phyloP scores from a whole-genome alignment of 2,113 vertebrate genomes.

The Rhinogobius similis region DNA sequence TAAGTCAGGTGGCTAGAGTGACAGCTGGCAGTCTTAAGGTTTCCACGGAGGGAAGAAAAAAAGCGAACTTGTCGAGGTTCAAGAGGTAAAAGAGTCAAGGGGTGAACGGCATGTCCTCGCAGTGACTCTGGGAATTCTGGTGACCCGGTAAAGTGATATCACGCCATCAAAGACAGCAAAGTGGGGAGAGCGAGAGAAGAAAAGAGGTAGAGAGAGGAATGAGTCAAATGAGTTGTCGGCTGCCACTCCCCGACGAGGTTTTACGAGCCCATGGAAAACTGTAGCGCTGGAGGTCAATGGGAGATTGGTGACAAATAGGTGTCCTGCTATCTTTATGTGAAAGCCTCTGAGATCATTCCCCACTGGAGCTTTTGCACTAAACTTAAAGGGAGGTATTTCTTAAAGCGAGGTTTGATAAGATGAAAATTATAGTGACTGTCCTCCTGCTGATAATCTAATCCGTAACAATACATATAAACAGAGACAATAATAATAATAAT shows the following conservation, averaged over 20 bases:
- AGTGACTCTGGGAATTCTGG: constrained; percentile 77
- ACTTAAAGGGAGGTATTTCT: background rate
- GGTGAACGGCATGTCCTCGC: constrained; percentile 68
- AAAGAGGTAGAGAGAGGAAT: constrained; percentile 30
- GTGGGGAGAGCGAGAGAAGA: background rate
- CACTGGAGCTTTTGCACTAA: background rate
- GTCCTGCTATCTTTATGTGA: constrained; percentile 16
- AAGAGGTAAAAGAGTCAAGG: constrained; percentile 78
- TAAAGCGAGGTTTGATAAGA: background rate
- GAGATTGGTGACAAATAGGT: constrained; percentile 31
- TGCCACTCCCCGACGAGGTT: constrained; percentile 50
- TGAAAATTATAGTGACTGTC: background rate
- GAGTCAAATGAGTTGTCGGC: constrained; percentile 37
- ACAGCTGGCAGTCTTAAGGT: constrained; percentile 68
- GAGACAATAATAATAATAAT: too few species aligned
- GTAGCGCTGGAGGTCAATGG: constrained; percentile 46
- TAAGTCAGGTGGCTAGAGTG: constrained; percentile 67
- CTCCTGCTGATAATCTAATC: background rate
- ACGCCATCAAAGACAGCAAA: constrained; percentile 41
- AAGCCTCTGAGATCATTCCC: constrained; percentile 6
- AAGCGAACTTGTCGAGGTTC: constrained; percentile 58
- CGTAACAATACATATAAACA: too few species aligned
- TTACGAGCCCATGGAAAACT: constrained; percentile 11
- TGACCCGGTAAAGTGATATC: constrained; percentile 77
- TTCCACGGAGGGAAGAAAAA: constrained; percentile 23